A percentile compares a stretch with the other conserved stretches of the same genome.
phyloP scores from a whole-genome alignment of 2,888 invertebrate genomes.

The Hoplodrina blanda region DNA sequence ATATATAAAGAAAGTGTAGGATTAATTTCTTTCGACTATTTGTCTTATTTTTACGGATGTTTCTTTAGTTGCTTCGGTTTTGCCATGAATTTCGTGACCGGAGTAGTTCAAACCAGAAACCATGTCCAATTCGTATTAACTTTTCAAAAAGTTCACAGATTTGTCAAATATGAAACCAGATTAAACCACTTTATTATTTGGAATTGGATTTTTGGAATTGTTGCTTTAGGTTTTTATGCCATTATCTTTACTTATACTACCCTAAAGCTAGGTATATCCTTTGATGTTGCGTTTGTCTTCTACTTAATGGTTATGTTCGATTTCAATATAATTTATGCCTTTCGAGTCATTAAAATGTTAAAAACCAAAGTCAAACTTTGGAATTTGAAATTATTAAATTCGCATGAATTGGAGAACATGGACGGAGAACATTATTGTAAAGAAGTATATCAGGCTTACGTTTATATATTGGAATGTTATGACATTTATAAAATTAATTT shows the following conservation, averaged over 20 bases:
- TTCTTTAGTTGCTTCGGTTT: constrained; percentile 2
- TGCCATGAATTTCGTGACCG: constrained; percentile 3
- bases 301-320: constrained; percentile 1
- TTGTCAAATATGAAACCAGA: constrained; percentile 7
- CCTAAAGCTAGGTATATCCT: neutral
- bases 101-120: neutral
- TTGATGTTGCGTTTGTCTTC: neutral
- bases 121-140: constrained; percentile 17
- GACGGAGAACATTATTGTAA: neutral
- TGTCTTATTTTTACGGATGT: neutral
- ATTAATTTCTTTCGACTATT: neutral
- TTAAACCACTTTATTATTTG: neutral
- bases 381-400: constrained; percentile 2
- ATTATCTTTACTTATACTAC: neutral
- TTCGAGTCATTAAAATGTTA: constrained; percentile 2
- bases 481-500: constrained; percentile 11
- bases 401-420: neutral
- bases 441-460: constrained; percentile 19
- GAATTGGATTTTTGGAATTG: constrained; percentile 24
- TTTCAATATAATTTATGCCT: constrained; percentile 1
- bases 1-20: neutral
- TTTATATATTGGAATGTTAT: constrained; percentile 38
- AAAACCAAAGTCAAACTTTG: constrained; percentile 5
- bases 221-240: neutral
- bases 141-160: constrained; percentile 41